Percentiles rank a stretch among this genome's conserved stretches.
These are phyloP conservation scores for Plumapathes pennacea DNA, from an alignment of 92 coral and sea anemone genomes.

Conservation along the genomic window DNA sequence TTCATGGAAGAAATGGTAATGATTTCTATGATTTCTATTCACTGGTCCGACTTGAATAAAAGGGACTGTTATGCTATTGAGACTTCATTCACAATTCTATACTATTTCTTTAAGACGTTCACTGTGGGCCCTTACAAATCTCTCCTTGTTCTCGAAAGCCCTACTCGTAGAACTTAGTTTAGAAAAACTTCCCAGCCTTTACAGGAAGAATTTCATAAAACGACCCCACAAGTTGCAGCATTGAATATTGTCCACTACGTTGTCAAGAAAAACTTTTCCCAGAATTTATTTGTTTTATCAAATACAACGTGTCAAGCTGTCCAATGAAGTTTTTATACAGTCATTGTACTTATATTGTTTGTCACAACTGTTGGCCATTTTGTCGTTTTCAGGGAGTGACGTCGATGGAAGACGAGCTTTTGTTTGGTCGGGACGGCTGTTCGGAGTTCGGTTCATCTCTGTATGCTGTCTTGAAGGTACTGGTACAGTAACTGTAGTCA, in stretches of 20 bases:
- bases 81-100: no score
- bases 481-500: no score
- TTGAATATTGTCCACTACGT: no score
- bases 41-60: no score
- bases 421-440: slow-evolving; percentile 72
- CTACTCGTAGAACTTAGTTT: no score
- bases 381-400: slow-evolving; percentile 47
- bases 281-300: not conserved
- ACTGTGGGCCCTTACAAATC: not conserved
- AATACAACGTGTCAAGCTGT: not conserved
- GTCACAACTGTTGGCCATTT: not conserved
- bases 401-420: slow-evolving; percentile 47
- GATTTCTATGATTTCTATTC: not conserved
- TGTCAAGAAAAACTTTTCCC: no score
- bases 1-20: slow-evolving; percentile 75
- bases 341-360: not conserved
- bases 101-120: not conserved
- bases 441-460: slow-evolving; percentile 57
- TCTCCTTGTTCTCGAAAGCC: no score
- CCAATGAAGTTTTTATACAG: not conserved
- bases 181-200: no score
- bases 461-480: slow-evolving; percentile 59
- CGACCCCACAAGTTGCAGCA: no score
- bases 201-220: no score
- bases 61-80: no score